Conservation (phyloP, 2,888 invertebrate species). For the Hyposoter didymator region DNA sequence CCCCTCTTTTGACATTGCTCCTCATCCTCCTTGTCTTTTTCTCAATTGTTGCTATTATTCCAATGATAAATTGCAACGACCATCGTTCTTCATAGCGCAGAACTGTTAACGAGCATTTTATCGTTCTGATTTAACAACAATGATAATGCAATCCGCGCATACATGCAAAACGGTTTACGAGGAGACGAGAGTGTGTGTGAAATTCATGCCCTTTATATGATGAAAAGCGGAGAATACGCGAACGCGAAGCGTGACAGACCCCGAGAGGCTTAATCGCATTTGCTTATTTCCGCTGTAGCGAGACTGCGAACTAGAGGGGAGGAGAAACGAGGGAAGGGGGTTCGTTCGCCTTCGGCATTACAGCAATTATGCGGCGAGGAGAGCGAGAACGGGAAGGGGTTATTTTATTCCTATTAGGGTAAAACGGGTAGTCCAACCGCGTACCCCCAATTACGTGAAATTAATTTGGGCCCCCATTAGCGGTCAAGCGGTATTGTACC, state of each 20-base stretch:
- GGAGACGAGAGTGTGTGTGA: constrained; percentile 31
- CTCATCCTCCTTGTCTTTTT: not conserved
- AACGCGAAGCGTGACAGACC: constrained; percentile 80
- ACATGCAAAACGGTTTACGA: constrained; percentile 42
- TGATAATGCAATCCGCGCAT: constrained; percentile 46
- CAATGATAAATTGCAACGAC: constrained; percentile 60
- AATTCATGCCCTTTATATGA: constrained; percentile 50
- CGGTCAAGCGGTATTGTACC: constrained; percentile 72
- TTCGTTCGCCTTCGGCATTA: constrained; percentile 51
- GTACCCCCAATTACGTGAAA: constrained; percentile 82
- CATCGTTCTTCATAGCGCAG: constrained; percentile 22
- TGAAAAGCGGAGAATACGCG: constrained; percentile 68
- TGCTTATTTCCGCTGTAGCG: constrained; percentile 81
- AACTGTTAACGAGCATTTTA: constrained; percentile 67
- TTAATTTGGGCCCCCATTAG: constrained; percentile 83
- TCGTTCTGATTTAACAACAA: constrained; percentile 60
- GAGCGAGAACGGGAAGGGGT: constrained; percentile 76
- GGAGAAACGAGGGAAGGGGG: constrained; percentile 6
- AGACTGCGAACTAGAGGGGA: constrained; percentile 12
- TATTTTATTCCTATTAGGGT: constrained; percentile 84
- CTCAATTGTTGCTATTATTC: constrained; percentile 47
- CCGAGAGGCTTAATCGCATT: constrained; percentile 80
- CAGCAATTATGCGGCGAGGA: constrained; percentile 67
- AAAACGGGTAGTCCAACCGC: constrained; percentile 79
- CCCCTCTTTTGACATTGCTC: constrained; percentile 29